Evolutionary conservation across 1,140 invertebrate genomes (phyloP).

Genomic region (Hormaphis cornu): DNA sequence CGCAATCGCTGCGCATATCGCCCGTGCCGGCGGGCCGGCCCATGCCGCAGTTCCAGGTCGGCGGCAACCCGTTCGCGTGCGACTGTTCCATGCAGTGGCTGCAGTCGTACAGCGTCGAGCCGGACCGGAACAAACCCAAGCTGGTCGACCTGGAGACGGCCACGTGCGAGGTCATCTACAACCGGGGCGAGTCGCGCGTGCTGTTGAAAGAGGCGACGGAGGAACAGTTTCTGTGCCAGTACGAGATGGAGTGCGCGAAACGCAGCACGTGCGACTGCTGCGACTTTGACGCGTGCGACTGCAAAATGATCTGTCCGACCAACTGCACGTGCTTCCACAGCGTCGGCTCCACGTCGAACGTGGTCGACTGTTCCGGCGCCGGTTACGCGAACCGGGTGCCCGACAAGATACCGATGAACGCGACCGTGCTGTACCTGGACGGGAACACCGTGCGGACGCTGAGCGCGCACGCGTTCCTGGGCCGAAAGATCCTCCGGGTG

Average conservation of each 20-base stretch:
- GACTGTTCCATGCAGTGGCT: conserved; percentile 79
- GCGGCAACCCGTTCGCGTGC: conserved; percentile 81
- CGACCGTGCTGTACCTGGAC: conserved; percentile 78
- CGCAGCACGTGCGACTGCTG: conserved; percentile 71
- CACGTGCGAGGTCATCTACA: conserved; percentile 77
- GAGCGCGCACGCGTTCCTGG: conserved; percentile 80
- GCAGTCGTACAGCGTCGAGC: conserved; percentile 69
- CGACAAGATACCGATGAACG: conserved; percentile 82
- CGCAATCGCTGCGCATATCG: conserved; percentile 74
- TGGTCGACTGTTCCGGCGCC: conserved; percentile 74
- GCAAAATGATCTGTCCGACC: conserved; percentile 86
- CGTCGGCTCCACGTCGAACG: conserved; percentile 82
- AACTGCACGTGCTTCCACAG: conserved; percentile 89
- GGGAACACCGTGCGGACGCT: conserved; percentile 71
- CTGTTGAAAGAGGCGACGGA: conserved; percentile 72
- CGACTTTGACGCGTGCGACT: conserved; percentile 88
- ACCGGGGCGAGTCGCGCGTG: conserved; percentile 65
- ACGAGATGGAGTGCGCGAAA: conserved; percentile 80
- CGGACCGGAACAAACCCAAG: conserved; percentile 69
- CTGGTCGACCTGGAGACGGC: conserved; percentile 80
- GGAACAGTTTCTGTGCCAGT: conserved; percentile 83
- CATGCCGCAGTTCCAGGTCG: conserved; percentile 84
- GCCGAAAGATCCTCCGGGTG: conserved; percentile 71
- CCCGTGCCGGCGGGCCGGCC: conserved; percentile 62
- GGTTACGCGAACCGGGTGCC: conserved; percentile 64